Conservation (phyloP, 1,140 invertebrate species). For the Calliphora vicina region DNA sequence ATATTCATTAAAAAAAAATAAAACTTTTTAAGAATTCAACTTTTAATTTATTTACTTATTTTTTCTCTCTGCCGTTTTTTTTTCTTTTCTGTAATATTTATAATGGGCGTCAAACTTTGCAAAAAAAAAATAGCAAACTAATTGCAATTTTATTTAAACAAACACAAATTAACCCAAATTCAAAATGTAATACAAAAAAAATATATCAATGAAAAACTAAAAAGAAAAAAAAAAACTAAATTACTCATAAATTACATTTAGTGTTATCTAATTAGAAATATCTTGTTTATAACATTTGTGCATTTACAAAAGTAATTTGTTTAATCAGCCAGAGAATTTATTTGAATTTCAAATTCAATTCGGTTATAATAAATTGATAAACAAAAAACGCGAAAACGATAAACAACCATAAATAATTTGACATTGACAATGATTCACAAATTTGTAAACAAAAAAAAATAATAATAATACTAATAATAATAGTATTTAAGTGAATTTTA, state of each 20-base stretch:
- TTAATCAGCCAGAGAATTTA: background rate
- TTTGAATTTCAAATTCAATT: background rate
- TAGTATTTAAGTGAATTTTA: background rate
- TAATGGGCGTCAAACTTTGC: background rate
- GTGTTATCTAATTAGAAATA: slow-evolving; percentile 1
- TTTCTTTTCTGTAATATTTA: background rate
- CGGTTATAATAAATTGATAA: background rate
- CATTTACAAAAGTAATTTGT: background rate
- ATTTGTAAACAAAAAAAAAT: background rate
- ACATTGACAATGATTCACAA: slow-evolving; percentile 1
- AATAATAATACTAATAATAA: background rate
- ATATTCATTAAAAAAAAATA: background rate
- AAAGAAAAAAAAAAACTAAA: background rate
- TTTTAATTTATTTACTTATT: background rate
- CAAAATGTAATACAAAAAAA: background rate
- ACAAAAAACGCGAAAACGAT: no score
- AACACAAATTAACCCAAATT: slow-evolving; percentile 1
- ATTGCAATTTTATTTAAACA: background rate
- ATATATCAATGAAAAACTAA: background rate
- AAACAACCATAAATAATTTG: background rate
- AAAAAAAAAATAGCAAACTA: background rate
- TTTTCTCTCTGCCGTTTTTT: background rate
- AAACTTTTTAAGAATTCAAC: background rate
- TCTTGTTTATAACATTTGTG: background rate
- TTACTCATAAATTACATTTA: background rate